A percentile compares a stretch with the other conserved stretches of the same genome.
phyloP scores from a whole-genome alignment of 1,140 invertebrate species.

The Drosophila ercepeae region DNA sequence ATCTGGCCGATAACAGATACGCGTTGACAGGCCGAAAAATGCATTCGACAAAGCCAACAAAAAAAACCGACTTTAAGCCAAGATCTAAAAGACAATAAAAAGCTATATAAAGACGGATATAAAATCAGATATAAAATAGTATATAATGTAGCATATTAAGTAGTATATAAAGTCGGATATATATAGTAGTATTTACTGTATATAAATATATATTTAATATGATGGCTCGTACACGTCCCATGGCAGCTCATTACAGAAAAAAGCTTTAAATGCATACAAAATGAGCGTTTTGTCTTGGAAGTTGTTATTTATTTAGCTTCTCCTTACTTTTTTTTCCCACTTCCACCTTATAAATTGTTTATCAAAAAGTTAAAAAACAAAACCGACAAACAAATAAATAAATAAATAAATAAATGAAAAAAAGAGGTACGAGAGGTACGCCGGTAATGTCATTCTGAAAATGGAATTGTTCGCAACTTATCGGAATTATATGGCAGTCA shows the following conservation, averaged over 20 bases:
- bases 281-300: conserved; percentile 55
- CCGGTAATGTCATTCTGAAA: neutral
- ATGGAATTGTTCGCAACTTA: conserved; percentile 14
- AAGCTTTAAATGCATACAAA: conserved; percentile 78
- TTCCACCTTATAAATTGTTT: conserved; percentile 56
- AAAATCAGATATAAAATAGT: too few relatives aligned
- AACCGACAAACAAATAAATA: too few relatives aligned
- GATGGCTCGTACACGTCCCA: conserved; percentile 16
- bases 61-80: conserved; percentile 17
- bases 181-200: neutral
- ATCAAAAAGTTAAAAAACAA: conserved; percentile 22
- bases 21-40: conserved; percentile 35
- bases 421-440: neutral
- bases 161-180: too few relatives aligned
- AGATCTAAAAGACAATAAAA: too few relatives aligned
- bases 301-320: conserved; percentile 56
- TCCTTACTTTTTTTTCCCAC: neutral
- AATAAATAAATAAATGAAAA: too few relatives aligned
- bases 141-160: too few relatives aligned
- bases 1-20: conserved; percentile 15
- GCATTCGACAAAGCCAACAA: conserved; percentile 28
- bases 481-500: conserved; percentile 18
- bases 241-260: conserved; percentile 64
- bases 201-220: conserved; percentile 1
- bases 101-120: too few relatives aligned